These are phyloP conservation scores for Busseola fusca DNA, from an alignment of 2,888 invertebrate species.

Conservation along the genomic window DNA sequence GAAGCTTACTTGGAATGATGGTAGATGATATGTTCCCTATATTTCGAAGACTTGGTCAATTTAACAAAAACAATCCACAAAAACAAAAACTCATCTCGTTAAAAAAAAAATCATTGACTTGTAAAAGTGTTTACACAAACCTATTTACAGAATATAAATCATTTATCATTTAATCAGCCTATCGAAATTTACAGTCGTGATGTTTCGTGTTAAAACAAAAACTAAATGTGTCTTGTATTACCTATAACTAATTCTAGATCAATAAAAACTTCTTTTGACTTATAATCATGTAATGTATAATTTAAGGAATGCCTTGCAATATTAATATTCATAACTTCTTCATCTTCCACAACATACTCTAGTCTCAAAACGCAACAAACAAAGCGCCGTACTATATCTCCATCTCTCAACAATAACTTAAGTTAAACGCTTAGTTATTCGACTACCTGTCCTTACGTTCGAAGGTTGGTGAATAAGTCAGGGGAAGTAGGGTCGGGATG, in stretches of 20 bases:
- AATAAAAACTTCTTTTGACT: background rate
- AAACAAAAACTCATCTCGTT: background rate
- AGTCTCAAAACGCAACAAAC: background rate
- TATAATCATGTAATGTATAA: background rate
- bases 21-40: too few relatives aligned
- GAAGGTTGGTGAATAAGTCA: slow-evolving; percentile 25
- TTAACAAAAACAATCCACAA: too few relatives aligned
- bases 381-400: background rate
- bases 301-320: background rate
- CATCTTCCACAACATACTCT: background rate
- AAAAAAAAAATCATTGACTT: too few relatives aligned
- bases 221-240: too few relatives aligned
- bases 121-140: too few relatives aligned
- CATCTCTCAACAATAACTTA: slow-evolving; percentile 9
- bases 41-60: too few relatives aligned
- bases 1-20: background rate
- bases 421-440: slow-evolving; percentile 20
- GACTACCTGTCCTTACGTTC: slow-evolving; percentile 41
- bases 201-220: background rate
- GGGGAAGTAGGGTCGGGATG: slow-evolving; percentile 50
- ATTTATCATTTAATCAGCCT: too few relatives aligned
- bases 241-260: background rate
- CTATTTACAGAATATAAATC: too few relatives aligned
- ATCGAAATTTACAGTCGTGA: background rate
- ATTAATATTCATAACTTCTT: background rate